Evolutionary conservation across 1,140 invertebrate species (phyloP).

Genomic region (Catajapyx aquilonaris): DNA sequence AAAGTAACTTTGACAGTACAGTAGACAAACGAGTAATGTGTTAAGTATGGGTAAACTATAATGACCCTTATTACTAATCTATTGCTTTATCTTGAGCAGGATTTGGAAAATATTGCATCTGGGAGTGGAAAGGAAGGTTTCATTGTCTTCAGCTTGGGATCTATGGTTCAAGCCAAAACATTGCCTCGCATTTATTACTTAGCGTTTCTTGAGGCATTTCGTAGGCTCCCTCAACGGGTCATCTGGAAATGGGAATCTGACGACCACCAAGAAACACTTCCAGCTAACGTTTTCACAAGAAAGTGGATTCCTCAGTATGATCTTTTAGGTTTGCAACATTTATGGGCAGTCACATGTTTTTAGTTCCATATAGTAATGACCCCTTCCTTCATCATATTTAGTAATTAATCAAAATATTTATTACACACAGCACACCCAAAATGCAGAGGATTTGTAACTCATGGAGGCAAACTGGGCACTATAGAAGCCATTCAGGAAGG

Average conservation of each 20-base stretch:
- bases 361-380: too few species aligned
- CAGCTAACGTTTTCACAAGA: conserved; percentile 7
- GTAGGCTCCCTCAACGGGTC: conserved; percentile 10
- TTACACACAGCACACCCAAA: not conserved
- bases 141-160: conserved; percentile 12
- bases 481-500: not conserved
- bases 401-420: not conserved
- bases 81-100: not conserved
- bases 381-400: too few species aligned
- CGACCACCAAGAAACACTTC: not conserved
- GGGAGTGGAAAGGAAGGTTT: conserved; percentile 10
- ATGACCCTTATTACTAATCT: not conserved
- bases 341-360: too few species aligned
- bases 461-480: not conserved
- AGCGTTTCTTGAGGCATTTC: conserved; percentile 11
- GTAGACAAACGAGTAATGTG: too few species aligned
- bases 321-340: not conserved
- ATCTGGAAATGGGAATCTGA: conserved; percentile 17
- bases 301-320: conserved; percentile 6
- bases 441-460: not conserved
- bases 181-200: conserved; percentile 9
- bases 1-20: too few species aligned
- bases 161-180: conserved; percentile 2
- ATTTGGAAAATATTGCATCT: not conserved
- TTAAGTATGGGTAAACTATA: too few species aligned